Evolutionary conservation across 2,888 invertebrate genomes (phyloP).

Genomic region (Volucella inanis): DNA sequence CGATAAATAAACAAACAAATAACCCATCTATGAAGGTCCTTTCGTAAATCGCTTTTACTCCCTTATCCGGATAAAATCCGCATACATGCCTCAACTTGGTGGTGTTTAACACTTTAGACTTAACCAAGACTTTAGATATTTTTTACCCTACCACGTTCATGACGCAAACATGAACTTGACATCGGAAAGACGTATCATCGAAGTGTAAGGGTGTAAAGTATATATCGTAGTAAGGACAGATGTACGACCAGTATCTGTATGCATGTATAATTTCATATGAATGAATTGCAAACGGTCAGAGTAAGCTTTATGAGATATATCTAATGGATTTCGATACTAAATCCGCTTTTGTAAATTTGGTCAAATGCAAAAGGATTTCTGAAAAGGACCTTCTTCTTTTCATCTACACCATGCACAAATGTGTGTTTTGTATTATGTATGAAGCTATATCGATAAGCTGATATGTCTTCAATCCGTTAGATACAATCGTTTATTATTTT

Average conservation of each 20-base stretch:
- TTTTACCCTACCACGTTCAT: too few relatives aligned
- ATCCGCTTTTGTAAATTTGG: conserved; percentile 75
- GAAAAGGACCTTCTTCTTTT: not conserved
- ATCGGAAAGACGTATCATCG: not conserved
- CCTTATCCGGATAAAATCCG: not conserved
- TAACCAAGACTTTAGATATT: not conserved
- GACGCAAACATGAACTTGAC: not conserved
- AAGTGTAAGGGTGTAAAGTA: not conserved
- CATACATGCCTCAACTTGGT: not conserved
- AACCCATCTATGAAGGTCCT: not conserved
- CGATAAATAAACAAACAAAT: conserved; percentile 1
- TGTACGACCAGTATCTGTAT: not conserved
- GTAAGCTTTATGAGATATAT: conserved; percentile 75
- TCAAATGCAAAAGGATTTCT: conserved; percentile 20
- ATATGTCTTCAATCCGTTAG: not conserved
- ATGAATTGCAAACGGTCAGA: conserved; percentile 75
- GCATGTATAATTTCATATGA: conserved; percentile 78
- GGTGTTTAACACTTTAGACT: not conserved
- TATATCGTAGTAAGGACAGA: too few relatives aligned
- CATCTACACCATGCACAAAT: not conserved
- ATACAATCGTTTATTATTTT: not conserved
- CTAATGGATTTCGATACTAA: conserved; percentile 75
- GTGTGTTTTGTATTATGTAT: not conserved
- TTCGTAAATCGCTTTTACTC: conserved; percentile 1
- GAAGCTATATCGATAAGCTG: not conserved